Evolutionary conservation across 2,113 vertebrate genomes (phyloP).

Genomic region (Heliornis fulica): DNA sequence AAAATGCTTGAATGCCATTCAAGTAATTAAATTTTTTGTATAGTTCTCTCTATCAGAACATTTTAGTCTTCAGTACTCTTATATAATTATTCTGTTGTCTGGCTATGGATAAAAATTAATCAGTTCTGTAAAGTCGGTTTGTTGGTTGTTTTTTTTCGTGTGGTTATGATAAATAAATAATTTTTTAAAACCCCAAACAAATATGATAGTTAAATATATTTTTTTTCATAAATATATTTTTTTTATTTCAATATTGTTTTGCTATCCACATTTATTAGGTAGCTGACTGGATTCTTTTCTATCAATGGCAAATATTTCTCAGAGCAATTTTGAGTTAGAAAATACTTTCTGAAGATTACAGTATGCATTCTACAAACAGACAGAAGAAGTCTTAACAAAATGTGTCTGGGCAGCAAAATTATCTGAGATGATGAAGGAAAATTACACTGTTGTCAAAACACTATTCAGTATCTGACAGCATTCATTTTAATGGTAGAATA

Average conservation of each 20-base stretch:
- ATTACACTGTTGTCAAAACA: constrained; percentile 61
- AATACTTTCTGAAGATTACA: constrained; percentile 57
- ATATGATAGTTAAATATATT: background rate
- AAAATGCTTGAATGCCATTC: background rate
- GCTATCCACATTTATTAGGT: constrained; percentile 27
- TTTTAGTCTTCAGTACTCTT: background rate
- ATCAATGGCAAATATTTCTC: constrained; percentile 27
- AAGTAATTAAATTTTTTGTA: background rate
- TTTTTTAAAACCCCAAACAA: background rate
- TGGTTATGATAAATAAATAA: background rate
- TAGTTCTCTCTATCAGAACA: background rate
- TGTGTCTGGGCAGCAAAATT: constrained; percentile 45
- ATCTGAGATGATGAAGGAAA: constrained; percentile 63
- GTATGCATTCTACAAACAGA: constrained; percentile 47
- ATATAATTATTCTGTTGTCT: background rate
- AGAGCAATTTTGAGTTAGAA: constrained; percentile 38
- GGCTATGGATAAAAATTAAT: background rate
- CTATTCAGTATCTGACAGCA: constrained; percentile 40
- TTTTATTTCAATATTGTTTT: background rate
- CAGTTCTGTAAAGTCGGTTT: constrained; percentile 15
- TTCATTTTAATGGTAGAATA: constrained; percentile 47
- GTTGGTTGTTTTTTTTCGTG: background rate
- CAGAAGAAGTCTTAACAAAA: constrained; percentile 52
- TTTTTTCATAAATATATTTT: too few species aligned
- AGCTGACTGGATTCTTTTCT: constrained; percentile 30